Base-by-base conservation (phyloP, 2,113 vertebrate genomes). In the Ammodytes marinus region DNA sequence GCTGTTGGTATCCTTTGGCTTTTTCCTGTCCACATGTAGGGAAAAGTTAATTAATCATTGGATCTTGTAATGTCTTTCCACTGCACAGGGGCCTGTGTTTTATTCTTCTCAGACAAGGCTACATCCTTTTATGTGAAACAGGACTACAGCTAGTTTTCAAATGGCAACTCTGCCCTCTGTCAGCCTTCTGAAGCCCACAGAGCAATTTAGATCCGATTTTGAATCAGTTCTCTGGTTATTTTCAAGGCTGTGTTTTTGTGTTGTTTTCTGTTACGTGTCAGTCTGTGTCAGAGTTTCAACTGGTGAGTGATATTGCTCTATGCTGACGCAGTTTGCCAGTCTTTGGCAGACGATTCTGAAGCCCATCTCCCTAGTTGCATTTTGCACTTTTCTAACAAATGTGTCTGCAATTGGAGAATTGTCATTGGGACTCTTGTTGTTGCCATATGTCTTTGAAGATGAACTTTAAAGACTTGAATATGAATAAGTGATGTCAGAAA, bases 401-500 rank as follows among this genome's bases (percentile, higher is more conserved):
- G 52, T 77, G 69, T 40, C n/a, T 37, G 40, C 71, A 74, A 65
- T 71, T 69, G 15, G 4, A 50, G 54, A 42, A 43, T 40, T 53
- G 47, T 74, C 42, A 10, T 52, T 69, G 68, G 37, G 19, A 63
- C 42, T 77, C 35, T 40, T 61, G 71, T 66, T 61, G 42, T 57
- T 76, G 60, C 59, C 52, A 81, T 79, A 77, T 72, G 46, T 82
- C 67, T 86, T 68, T 79, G 49, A 82, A 78, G 27, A 27, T 1
- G 27, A 79, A 64, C 50, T 83, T 77, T 37, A 1, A 52, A 74
- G 82, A 53, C 35, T n/a, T 71, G 17, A 60, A 57, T 42, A 50
- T 68, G 74, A 81, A 85, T 76, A 47, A 67, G 50, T 61, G 64
- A 76, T 74, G 76, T 57, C 59, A 78, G 53, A 72, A 57, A 76